Evolutionary conservation across 2,888 invertebrate genomes (phyloP).

Genomic region (Homarus gammarus): DNA sequence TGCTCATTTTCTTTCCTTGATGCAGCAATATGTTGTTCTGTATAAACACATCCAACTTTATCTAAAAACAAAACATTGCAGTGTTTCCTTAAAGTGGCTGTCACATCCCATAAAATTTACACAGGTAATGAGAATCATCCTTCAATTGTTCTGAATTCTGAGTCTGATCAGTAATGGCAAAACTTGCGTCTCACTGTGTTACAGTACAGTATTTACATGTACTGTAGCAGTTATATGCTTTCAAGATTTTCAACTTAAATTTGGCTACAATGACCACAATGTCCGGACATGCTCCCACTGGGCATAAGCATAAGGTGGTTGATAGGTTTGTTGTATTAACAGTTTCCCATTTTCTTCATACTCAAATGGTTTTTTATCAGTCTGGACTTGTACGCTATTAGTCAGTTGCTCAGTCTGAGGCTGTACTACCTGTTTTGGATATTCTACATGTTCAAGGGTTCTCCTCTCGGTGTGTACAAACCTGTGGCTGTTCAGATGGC

Average conservation of each 20-base stretch:
- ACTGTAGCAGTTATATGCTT: conserved; percentile 16
- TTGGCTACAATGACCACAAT: conserved; percentile 62
- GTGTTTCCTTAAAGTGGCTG: neutral
- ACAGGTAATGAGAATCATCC: neutral
- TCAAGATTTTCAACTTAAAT: conserved; percentile 1
- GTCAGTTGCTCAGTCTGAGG: conserved; percentile 6
- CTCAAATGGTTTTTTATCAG: conserved; percentile 60
- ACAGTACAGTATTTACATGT: no score
- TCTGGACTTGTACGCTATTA: conserved; percentile 48
- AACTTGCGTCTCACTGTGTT: no score
- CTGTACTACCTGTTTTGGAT: conserved; percentile 7
- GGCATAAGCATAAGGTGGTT: conserved; percentile 62
- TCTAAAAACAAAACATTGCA: neutral
- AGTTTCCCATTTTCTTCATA: conserved; percentile 55
- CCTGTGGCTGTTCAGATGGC: conserved; percentile 64
- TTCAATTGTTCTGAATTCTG: no score
- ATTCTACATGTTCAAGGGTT: conserved; percentile 11
- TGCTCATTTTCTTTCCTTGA: no score
- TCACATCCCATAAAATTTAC: neutral
- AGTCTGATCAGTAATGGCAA: no score
- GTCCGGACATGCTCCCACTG: conserved; percentile 69
- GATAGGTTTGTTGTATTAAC: conserved; percentile 56
- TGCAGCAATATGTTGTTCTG: no score
- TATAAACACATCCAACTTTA: neutral
- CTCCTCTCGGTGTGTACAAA: conserved; percentile 58